Conservation (phyloP, 1,140 invertebrate species). For the Proales similis region DNA sequence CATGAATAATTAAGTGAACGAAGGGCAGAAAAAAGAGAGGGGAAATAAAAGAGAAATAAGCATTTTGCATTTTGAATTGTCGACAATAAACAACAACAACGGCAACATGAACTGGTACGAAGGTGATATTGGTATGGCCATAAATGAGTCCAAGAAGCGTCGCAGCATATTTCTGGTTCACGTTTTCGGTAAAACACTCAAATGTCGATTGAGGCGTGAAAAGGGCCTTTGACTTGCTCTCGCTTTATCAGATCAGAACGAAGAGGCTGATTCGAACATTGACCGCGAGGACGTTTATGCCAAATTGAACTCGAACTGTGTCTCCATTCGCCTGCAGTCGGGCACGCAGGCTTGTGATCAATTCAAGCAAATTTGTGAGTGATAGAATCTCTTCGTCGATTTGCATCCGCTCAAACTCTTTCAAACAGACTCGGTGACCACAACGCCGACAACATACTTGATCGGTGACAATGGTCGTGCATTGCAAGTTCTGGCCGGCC, state of each 20-base stretch:
- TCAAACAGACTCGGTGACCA: conserved; percentile 1
- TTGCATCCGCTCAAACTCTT: background rate
- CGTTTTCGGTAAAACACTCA: conserved; percentile 1
- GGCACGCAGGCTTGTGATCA: conserved; percentile 9
- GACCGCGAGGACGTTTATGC: too few species aligned
- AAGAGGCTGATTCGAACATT: too few species aligned
- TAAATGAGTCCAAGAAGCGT: conserved; percentile 13
- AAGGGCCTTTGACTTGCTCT: too few species aligned
- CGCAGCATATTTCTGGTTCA: conserved; percentile 19
- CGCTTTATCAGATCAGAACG: too few species aligned
- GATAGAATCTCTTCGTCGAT: background rate
- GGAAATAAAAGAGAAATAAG: too few species aligned
- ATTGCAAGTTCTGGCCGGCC: background rate
- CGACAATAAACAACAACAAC: background rate
- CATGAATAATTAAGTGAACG: too few species aligned
- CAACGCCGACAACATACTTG: conserved; percentile 21
- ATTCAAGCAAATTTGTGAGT: conserved; percentile 34
- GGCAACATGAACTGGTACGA: conserved; percentile 32
- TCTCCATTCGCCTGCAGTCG: conserved; percentile 4
- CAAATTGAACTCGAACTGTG: conserved; percentile 29
- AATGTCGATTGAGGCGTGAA: too few species aligned
- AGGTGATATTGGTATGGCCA: conserved; percentile 9
- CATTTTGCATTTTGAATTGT: too few species aligned
- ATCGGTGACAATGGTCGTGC: conserved; percentile 13
- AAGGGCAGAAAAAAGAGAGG: too few species aligned